A percentile compares a stretch with the other conserved stretches of the same genome.
These are phyloP conservation scores for Colostygia pectinataria DNA, from an alignment of 2,888 invertebrate genomes.

Conservation along the genomic window DNA sequence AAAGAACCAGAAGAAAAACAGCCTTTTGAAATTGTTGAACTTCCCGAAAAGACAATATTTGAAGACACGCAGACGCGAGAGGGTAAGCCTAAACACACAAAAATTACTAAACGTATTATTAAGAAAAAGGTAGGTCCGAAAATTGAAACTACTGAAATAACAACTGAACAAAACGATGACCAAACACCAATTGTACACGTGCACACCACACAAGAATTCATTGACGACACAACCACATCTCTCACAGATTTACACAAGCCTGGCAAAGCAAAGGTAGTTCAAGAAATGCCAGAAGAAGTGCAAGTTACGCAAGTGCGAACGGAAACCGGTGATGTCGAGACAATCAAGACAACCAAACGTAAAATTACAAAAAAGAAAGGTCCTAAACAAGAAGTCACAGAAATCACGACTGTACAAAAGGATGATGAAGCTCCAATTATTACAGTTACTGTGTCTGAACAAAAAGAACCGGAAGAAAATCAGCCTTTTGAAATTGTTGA, in stretches of 20 bases:
- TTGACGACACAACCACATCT: slow-evolving; percentile 33
- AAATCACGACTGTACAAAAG: slow-evolving; percentile 39
- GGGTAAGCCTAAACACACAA: slow-evolving; percentile 33
- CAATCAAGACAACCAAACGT: slow-evolving; percentile 37
- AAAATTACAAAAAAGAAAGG: slow-evolving; percentile 48
- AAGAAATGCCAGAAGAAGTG: slow-evolving; percentile 45
- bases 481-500: slow-evolving; percentile 15
- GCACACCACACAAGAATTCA: slow-evolving; percentile 29
- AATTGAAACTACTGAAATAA: background rate
- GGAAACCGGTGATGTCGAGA: slow-evolving; percentile 31
- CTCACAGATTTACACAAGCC: slow-evolving; percentile 25
- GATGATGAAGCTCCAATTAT: slow-evolving; percentile 14
- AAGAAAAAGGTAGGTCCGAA: slow-evolving; percentile 25
- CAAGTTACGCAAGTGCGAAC: slow-evolving; percentile 51
- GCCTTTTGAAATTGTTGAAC: slow-evolving; percentile 12
- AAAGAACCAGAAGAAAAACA: slow-evolving; percentile 1
- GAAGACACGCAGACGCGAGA: slow-evolving; percentile 27
- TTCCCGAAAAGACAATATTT: slow-evolving; percentile 11
- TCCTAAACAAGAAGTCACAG: slow-evolving; percentile 33
- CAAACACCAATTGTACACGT: background rate
- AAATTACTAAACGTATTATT: slow-evolving; percentile 23
- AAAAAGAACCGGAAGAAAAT: background rate
- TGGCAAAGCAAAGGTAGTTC: slow-evolving; percentile 31
- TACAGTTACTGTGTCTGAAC: slow-evolving; percentile 6
- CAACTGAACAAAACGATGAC: background rate